These are phyloP conservation scores for Telmatochromis sp. DNA, from an alignment of 2,113 vertebrate genomes.

Conservation along the genomic window DNA sequence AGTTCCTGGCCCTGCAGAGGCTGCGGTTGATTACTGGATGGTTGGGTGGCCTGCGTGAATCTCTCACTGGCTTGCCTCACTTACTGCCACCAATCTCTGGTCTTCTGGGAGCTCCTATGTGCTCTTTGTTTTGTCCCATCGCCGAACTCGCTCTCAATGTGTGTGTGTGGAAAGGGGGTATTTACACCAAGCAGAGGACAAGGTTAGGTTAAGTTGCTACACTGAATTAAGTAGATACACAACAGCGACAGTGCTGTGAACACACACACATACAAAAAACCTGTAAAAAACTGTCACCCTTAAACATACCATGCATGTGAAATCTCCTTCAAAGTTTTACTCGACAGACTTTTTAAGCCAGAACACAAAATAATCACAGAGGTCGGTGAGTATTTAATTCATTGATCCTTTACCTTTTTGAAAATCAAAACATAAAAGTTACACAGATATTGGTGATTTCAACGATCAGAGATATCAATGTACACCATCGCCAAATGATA, in stretches of 20 bases:
- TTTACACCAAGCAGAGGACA: constrained; percentile 6
- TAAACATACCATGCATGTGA: background rate
- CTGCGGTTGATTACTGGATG: constrained; percentile 22
- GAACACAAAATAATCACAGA: constrained; percentile 55
- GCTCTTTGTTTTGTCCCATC: constrained; percentile 21
- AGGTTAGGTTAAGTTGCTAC: background rate
- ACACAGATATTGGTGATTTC: constrained; percentile 75
- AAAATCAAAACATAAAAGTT: constrained; percentile 74
- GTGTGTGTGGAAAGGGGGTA: background rate
- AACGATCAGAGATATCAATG: constrained; percentile 75
- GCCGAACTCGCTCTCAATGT: background rate
- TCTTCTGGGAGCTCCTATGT: constrained; percentile 9
- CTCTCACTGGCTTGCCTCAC: background rate
- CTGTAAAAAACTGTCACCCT: background rate
- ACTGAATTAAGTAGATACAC: background rate
- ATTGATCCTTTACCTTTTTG: constrained; percentile 73
- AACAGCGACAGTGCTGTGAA: background rate
- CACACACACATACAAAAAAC: background rate
- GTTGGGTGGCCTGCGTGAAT: constrained; percentile 32
- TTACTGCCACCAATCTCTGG: constrained; percentile 2
- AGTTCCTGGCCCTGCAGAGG: constrained; percentile 38
- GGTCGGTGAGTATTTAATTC: constrained; percentile 70
- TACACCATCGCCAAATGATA: constrained; percentile 77
- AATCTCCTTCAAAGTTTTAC: background rate
- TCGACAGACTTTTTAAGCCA: background rate